Percentiles rank a stretch among this genome's conserved stretches.
Evolutionary conservation across 2,113 vertebrate genomes (phyloP).

Genomic region (Bettongia penicillata): DNA sequence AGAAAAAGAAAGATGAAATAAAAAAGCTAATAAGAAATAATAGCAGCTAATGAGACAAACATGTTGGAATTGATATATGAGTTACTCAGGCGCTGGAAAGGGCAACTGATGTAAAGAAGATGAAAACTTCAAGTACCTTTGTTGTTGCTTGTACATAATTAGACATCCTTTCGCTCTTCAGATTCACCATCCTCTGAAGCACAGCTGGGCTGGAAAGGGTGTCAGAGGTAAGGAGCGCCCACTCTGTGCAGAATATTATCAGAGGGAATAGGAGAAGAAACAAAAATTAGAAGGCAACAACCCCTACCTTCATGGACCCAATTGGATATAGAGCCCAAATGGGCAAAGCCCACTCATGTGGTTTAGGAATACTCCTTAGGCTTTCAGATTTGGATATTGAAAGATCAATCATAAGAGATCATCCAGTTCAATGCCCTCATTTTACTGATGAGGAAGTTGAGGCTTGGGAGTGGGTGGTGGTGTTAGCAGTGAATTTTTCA

Average conservation of each 20-base stretch:
- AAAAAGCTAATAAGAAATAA: conserved; percentile 44
- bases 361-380: not conserved
- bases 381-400: not conserved
- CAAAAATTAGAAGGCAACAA: conserved; percentile 8
- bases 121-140: conserved; percentile 42
- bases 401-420: not conserved
- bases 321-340: not conserved
- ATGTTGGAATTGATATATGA: not conserved
- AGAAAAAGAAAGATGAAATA: not conserved
- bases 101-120: conserved; percentile 3
- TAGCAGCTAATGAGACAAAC: not conserved
- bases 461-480: not conserved
- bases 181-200: not conserved
- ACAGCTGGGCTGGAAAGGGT: not conserved
- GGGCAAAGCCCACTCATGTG: not conserved
- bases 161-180: conserved; percentile 13
- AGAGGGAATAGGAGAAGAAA: not conserved
- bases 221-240: not conserved
- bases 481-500: not conserved
- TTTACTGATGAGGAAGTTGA: not conserved
- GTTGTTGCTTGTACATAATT: conserved; percentile 42
- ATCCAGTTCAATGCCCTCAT: not conserved
- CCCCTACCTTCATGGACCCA: conserved; percentile 1
- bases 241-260: not conserved
- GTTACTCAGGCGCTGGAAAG: conserved; percentile 45